phyloP scores from a whole-genome alignment of 2,113 vertebrate species.

The Cacatua alba region DNA sequence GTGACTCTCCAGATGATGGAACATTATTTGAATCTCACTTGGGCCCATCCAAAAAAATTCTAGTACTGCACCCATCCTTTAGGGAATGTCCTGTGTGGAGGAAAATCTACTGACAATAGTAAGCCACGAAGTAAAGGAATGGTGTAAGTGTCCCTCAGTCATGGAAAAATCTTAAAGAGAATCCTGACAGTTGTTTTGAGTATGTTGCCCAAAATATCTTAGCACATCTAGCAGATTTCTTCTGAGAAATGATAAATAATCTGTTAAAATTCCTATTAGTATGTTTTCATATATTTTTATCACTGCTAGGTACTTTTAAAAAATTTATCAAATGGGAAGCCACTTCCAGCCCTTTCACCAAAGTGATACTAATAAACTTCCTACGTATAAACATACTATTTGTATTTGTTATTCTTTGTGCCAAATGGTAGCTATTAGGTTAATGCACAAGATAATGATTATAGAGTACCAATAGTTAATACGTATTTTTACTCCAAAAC shows the following conservation, averaged over 20 bases:
- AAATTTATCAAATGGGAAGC: background rate
- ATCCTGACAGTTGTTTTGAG: background rate
- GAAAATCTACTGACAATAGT: background rate
- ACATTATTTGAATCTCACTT: background rate
- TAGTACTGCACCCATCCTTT: background rate
- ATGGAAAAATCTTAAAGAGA: background rate
- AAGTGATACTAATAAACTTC: background rate
- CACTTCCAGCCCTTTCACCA: background rate
- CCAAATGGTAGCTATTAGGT: background rate
- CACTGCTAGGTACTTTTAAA: background rate
- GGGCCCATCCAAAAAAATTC: background rate
- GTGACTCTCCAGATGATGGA: background rate
- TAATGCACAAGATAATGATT: background rate
- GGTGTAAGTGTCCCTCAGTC: background rate
- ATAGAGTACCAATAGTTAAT: background rate
- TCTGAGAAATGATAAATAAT: background rate
- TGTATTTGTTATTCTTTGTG: background rate
- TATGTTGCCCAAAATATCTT: background rate
- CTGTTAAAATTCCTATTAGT: background rate
- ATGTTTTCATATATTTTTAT: background rate
- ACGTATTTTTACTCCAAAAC: background rate
- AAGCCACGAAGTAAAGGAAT: background rate
- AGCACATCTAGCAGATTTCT: background rate
- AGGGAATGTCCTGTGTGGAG: no score
- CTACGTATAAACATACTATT: background rate